Evolutionary conservation across 2,113 vertebrate species (phyloP), one percentile per base, ranked within the genome.

Genomic region (Tachysurus fulvidraco): DNA sequence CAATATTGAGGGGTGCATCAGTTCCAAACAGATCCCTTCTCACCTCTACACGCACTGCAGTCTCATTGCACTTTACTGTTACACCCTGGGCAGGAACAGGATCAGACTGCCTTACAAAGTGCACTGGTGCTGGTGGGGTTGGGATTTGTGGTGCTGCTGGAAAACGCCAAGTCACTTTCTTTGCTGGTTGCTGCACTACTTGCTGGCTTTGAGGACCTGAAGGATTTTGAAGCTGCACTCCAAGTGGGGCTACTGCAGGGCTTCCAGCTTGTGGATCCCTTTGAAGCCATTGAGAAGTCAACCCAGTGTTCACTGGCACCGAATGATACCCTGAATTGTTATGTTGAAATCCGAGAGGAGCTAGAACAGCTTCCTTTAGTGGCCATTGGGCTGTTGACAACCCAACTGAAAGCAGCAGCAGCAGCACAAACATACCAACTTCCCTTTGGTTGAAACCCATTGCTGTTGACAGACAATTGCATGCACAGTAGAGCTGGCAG

Each of bases 11-110:
- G 50, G 91, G 13, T 89, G 93, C 89, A 62, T 91, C 88, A 16
- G 89, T 94, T 4, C 94, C 93, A 10, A 93, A 88, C 81, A 95
- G 92, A 90, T 94, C 89, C 65, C 73, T 79, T 30, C 92, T 91
- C 90, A 94, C 93, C 85, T 91, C 88, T 0, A 94, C 28, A 55
- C 67, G 54, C 85, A 94, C 89, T 52, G 69, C 50, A 23, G 9
- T 59, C 41, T 94, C 94, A 0, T 86, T 91, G 50, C 94, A 95
- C 41, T 1, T 86, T 41, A 74, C 94, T 0, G 28, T 78, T 21
- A 94, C 85, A 14, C 88, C 92, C 57, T 83, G 5, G 6, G 46
- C 0, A 67, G 46, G 14, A 0, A 91, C 87, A 1, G 91, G 79
- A 41, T 85, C 30, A 0, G 91, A 91, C 2, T 71, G 41, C 13